Percentiles rank a stretch among this genome's conserved stretches.
These are phyloP conservation scores for Ariolimax columbianus DNA, from an alignment of 2,888 invertebrate species.

Conservation along the genomic window DNA sequence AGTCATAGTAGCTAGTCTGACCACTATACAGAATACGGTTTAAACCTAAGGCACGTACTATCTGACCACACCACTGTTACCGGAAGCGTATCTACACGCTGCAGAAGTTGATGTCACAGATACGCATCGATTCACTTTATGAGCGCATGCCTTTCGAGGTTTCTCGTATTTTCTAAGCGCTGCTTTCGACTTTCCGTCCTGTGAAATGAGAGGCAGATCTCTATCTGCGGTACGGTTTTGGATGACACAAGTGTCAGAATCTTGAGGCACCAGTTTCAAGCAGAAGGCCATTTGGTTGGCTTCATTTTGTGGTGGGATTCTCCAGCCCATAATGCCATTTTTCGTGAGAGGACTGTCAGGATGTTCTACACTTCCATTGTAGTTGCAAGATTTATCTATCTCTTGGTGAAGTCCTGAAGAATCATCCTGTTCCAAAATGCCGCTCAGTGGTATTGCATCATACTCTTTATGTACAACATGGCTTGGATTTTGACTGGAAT, in stretches of 20 bases:
- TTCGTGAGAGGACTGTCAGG: background rate
- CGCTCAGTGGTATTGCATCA: conserved; percentile 29
- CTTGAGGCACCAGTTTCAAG: background rate
- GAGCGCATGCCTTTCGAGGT: conserved; percentile 24
- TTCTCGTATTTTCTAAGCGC: conserved; percentile 18
- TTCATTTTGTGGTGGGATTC: background rate
- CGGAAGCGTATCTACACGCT: background rate
- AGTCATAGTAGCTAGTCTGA: too few species aligned
- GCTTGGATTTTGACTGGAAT: background rate
- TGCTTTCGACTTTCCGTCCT: background rate
- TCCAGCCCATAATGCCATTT: background rate
- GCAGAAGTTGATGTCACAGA: background rate
- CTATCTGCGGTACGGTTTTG: background rate
- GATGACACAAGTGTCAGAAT: conserved; percentile 1
- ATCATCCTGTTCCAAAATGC: conserved; percentile 19
- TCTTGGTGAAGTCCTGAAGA: background rate
- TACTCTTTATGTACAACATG: background rate
- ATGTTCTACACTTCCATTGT: background rate
- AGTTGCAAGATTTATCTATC: background rate
- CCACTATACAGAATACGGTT: too few species aligned
- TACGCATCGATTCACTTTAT: conserved; percentile 16
- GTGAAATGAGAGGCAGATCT: background rate
- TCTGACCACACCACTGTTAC: background rate
- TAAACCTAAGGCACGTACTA: conserved; percentile 15
- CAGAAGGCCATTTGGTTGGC: background rate